Conservation (phyloP, 2,888 invertebrate species). For the Scaptomyza caliginosa region DNA sequence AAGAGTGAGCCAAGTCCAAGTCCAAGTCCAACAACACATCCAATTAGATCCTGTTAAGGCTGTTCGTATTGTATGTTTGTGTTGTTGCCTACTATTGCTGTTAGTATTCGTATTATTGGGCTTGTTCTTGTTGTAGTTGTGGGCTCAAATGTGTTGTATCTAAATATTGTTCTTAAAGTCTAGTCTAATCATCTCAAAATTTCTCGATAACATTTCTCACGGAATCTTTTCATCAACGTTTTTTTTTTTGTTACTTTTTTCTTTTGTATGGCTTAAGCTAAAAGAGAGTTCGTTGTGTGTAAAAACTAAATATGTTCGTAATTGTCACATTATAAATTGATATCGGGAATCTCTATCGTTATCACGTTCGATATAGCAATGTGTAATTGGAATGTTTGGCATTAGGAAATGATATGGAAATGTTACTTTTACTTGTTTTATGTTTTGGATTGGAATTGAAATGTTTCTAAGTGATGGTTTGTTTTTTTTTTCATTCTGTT, state of each 20-base stretch:
- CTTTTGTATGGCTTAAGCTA: slow-evolving; percentile 58
- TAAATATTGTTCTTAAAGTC: slow-evolving; percentile 42
- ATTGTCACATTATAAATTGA: slow-evolving; percentile 42
- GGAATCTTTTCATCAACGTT: slow-evolving; percentile 58
- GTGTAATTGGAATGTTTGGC: slow-evolving; percentile 46
- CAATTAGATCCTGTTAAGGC: slow-evolving; percentile 37
- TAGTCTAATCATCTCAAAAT: slow-evolving; percentile 55
- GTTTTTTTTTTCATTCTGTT: not conserved
- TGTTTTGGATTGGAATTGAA: slow-evolving; percentile 9
- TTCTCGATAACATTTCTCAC: slow-evolving; percentile 53
- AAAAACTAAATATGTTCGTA: slow-evolving; percentile 66
- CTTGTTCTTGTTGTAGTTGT: slow-evolving; percentile 43
- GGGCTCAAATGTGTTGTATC: slow-evolving; percentile 67
- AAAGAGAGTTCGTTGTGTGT: slow-evolving; percentile 47
- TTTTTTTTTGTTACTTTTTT: slow-evolving; percentile 24
- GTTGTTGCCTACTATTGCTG: slow-evolving; percentile 32
- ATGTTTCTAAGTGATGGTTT: slow-evolving; percentile 19
- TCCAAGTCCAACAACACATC: slow-evolving; percentile 47
- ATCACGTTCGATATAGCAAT: slow-evolving; percentile 72
- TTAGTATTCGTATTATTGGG: slow-evolving; percentile 36
- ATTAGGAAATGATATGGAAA: slow-evolving; percentile 48
- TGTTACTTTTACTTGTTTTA: slow-evolving; percentile 6
- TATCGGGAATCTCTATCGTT: slow-evolving; percentile 74
- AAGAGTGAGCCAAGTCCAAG: slow-evolving; percentile 29
- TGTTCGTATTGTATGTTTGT: slow-evolving; percentile 41